These are phyloP conservation scores for Dicyrtoma fusca DNA, from an alignment of 2,888 invertebrate genomes.

Conservation along the genomic window DNA sequence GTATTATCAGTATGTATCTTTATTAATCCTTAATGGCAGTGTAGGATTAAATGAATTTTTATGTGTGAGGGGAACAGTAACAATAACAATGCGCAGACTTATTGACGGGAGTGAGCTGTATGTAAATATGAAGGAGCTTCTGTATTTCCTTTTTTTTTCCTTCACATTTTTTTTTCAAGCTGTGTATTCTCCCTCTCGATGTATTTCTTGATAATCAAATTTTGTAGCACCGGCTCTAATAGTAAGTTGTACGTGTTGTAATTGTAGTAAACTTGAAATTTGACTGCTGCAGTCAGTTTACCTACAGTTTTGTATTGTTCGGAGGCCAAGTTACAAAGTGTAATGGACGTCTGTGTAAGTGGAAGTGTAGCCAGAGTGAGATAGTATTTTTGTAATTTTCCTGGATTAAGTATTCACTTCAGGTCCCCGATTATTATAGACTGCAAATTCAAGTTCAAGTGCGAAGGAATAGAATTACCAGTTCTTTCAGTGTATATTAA, in stretches of 20 bases:
- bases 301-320: too few relatives aligned
- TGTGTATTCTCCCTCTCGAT: too few relatives aligned
- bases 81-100: neutral
- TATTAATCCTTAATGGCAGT: neutral
- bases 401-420: conserved; percentile 30
- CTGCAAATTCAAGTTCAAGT: conserved; percentile 37
- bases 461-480: conserved; percentile 33
- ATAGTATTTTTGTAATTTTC: conserved; percentile 11
- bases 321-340: too few relatives aligned
- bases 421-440: conserved; percentile 37
- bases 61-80: neutral
- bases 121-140: conserved; percentile 18
- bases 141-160: conserved; percentile 21
- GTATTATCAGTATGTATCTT: neutral
- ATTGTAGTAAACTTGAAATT: too few relatives aligned
- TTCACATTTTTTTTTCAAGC: neutral
- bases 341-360: too few relatives aligned
- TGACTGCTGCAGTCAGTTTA: too few relatives aligned
- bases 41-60: neutral
- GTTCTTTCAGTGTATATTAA: conserved; percentile 24
- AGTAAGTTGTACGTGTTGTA: too few relatives aligned
- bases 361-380: neutral
- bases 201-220: too few relatives aligned
- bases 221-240: too few relatives aligned
- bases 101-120: conserved; percentile 1